A percentile compares a stretch with the other conserved stretches of the same genome.
Evolutionary conservation across 2,797 vertebrate species (phyloP).

Genomic region (Heterohyrax brucei): DNA sequence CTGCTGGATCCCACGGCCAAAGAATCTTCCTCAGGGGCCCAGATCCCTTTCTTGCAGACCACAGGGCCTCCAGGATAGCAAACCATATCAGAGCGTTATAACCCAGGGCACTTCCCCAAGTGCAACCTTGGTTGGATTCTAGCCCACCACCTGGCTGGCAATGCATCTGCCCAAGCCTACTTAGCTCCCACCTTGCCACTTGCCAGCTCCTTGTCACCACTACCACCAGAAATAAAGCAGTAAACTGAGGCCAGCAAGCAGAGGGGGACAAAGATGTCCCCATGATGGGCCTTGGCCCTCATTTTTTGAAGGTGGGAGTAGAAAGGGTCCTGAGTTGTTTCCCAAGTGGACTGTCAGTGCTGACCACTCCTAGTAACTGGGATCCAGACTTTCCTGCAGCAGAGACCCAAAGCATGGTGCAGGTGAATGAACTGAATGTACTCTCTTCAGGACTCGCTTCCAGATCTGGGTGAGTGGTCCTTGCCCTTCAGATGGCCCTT

Average conservation of each 20-base stretch:
- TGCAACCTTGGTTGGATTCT: neutral
- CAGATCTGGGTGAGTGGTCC: neutral
- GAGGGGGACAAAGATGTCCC: neutral
- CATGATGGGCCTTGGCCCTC: neutral
- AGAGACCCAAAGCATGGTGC: neutral
- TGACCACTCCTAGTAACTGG: neutral
- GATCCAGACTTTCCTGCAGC: neutral
- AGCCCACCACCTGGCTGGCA: neutral
- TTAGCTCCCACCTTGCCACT: too few species aligned
- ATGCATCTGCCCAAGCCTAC: neutral
- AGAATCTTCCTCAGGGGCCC: neutral
- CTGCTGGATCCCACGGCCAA: neutral
- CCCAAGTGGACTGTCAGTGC: neutral
- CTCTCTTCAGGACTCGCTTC: neutral
- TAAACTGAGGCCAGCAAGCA: neutral
- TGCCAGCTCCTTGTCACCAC: neutral
- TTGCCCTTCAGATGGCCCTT: neutral
- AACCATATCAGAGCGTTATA: neutral
- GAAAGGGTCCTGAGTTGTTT: neutral
- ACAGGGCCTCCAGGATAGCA: neutral
- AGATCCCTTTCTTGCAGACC: neutral
- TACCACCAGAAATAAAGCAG: neutral
- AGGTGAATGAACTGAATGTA: neutral
- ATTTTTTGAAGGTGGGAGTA: too few species aligned
- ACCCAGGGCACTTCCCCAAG: neutral